Percentiles rank a stretch among this genome's conserved stretches.
phyloP scores from a whole-genome alignment of 2,888 invertebrate species.

The Drosophila hawaiiensis region DNA sequence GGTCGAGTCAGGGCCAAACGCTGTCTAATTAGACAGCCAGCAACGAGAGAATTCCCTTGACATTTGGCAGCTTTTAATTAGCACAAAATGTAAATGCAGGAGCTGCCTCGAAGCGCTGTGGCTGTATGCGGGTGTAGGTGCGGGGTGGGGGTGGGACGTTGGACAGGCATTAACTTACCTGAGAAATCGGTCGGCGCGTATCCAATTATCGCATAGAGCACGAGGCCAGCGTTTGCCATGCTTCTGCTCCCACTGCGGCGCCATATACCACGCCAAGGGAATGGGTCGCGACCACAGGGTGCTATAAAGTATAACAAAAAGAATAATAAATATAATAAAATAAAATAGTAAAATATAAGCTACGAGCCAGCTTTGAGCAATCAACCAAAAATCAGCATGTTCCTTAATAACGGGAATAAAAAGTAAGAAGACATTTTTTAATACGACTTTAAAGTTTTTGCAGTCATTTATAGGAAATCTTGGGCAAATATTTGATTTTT shows the following conservation, averaged over 20 bases:
- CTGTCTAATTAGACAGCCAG: slow-evolving; percentile 57
- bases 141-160: too few species aligned
- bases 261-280: slow-evolving; percentile 97
- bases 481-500: neutral
- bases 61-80: slow-evolving; percentile 61
- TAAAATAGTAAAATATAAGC: neutral
- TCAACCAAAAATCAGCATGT: neutral
- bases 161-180: slow-evolving; percentile 81
- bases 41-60: slow-evolving; percentile 12
- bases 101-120: neutral
- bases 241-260: slow-evolving; percentile 93
- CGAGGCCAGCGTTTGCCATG: slow-evolving; percentile 94
- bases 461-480: neutral
- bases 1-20: neutral
- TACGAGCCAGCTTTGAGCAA: neutral
- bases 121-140: neutral
- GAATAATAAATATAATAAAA: neutral
- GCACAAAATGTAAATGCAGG: slow-evolving; percentile 55
- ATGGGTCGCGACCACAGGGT: slow-evolving; percentile 96
- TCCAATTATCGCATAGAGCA: slow-evolving; percentile 95
- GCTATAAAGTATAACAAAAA: slow-evolving; percentile 75
- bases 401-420: neutral
- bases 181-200: slow-evolving; percentile 91
- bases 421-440: neutral
- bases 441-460: neutral